Conservation (phyloP, 2,113 vertebrate species). For the Arenaria interpres region DNA sequence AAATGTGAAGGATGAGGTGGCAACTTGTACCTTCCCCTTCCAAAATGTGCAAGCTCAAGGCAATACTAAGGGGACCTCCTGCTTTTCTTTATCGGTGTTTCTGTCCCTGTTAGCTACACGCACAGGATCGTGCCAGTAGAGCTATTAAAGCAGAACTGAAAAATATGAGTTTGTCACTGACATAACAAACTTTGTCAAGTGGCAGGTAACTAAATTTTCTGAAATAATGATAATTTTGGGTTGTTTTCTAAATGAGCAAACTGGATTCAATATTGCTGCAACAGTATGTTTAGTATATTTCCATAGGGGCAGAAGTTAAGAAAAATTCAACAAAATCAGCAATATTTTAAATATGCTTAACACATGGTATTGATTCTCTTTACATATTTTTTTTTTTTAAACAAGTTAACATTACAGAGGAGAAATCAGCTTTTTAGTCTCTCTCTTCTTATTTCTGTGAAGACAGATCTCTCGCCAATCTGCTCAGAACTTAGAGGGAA, state of each 20-base stretch:
- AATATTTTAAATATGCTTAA: not conserved
- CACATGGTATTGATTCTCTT: not conserved
- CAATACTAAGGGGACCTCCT: not conserved
- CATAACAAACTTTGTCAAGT: not conserved
- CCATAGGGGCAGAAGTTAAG: not conserved
- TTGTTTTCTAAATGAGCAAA: not conserved
- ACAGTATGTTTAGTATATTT: not conserved
- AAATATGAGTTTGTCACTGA: not conserved
- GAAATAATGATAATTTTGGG: not conserved
- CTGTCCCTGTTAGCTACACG: not conserved
- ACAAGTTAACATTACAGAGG: not conserved
- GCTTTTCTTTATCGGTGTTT: accelerated
- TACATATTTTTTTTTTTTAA: not conserved
- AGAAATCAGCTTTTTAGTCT: not conserved
- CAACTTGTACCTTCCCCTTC: not conserved
- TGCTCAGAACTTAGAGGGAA: not conserved
- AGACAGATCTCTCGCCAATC: not conserved
- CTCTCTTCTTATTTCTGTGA: not conserved
- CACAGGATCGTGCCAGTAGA: not conserved
- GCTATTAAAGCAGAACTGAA: not conserved
- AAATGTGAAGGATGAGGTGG: not conserved
- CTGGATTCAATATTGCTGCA: not conserved
- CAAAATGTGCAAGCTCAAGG: not conserved
- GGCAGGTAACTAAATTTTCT: not conserved
- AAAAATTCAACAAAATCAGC: not conserved